Conservation (phyloP, 35 echinoderm and acorn worm genomes). For the Stichopus chloronotus region DNA sequence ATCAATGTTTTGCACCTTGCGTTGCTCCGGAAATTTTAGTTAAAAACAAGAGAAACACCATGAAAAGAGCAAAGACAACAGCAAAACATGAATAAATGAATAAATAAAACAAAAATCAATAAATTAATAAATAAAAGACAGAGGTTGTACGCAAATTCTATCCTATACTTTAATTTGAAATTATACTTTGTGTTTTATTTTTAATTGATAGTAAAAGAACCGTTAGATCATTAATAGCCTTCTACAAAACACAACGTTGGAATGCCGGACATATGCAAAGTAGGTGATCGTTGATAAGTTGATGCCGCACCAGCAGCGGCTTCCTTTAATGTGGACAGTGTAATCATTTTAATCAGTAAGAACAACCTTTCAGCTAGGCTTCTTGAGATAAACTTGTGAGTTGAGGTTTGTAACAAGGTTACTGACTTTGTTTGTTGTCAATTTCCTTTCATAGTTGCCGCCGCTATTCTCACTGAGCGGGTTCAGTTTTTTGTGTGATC, state of each 20-base stretch:
- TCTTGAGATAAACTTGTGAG: background rate
- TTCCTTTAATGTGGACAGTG: constrained; percentile 20
- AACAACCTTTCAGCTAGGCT: background rate
- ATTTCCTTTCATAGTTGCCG: constrained; percentile 32
- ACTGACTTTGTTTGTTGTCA: background rate
- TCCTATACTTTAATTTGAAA: too few relatives aligned
- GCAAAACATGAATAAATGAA: too few relatives aligned
- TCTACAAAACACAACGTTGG: background rate
- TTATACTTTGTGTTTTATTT: too few relatives aligned
- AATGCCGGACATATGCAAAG: constrained; percentile 31
- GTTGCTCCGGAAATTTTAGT: too few relatives aligned
- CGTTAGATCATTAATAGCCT: background rate
- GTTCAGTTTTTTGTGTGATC: background rate
- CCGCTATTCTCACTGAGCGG: background rate
- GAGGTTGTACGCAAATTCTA: too few relatives aligned
- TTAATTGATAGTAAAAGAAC: too few relatives aligned
- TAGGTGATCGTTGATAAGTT: background rate
- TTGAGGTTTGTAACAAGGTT: background rate
- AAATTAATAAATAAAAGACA: too few relatives aligned
- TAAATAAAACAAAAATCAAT: too few relatives aligned
- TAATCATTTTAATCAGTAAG: background rate
- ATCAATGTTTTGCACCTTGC: too few relatives aligned
- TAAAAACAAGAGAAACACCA: too few relatives aligned
- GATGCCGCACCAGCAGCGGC: background rate
- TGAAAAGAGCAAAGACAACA: too few relatives aligned